These are phyloP conservation scores for Neoascia interrupta DNA, from an alignment of 2,888 invertebrate species.

Conservation along the genomic window DNA sequence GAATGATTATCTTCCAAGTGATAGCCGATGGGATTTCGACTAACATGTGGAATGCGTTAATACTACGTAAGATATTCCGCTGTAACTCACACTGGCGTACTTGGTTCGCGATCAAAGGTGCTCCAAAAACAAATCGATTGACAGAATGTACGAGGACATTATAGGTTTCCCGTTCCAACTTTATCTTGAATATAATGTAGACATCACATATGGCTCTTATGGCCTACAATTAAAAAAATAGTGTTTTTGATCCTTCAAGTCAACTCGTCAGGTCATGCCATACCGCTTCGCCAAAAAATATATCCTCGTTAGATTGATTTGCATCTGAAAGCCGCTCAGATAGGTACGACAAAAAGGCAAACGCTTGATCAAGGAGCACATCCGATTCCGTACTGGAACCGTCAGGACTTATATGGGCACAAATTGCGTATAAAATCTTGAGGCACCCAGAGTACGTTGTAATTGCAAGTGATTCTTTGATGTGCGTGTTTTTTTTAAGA, in stretches of 20 bases:
- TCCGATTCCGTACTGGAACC: background rate
- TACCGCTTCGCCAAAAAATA: constrained; percentile 35
- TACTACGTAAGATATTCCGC: constrained; percentile 26
- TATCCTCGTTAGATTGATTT: constrained; percentile 6
- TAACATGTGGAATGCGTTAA: constrained; percentile 38
- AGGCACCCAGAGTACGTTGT: constrained; percentile 43
- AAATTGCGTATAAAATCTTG: constrained; percentile 13
- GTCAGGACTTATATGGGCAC: constrained; percentile 1
- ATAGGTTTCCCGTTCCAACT: constrained; percentile 38
- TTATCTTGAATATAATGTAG: constrained; percentile 31
- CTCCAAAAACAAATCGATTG: constrained; percentile 22
- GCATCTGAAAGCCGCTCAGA: constrained; percentile 12
- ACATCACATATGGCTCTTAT: constrained; percentile 32
- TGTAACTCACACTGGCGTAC: constrained; percentile 25
- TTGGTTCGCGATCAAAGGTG: background rate
- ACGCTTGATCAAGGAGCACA: background rate
- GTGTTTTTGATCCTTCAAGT: too few relatives aligned
- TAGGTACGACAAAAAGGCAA: constrained; percentile 25
- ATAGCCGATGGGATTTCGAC: constrained; percentile 47
- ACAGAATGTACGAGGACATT: constrained; percentile 39
- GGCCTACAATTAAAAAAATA: constrained; percentile 14
- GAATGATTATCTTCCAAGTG: constrained; percentile 42
- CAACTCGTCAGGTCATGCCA: background rate
- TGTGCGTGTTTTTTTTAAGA: too few relatives aligned
- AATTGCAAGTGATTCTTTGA: constrained; percentile 31